Evolutionary conservation across 2,888 invertebrate species (phyloP).

Genomic region (Erpobdella octoculata): DNA sequence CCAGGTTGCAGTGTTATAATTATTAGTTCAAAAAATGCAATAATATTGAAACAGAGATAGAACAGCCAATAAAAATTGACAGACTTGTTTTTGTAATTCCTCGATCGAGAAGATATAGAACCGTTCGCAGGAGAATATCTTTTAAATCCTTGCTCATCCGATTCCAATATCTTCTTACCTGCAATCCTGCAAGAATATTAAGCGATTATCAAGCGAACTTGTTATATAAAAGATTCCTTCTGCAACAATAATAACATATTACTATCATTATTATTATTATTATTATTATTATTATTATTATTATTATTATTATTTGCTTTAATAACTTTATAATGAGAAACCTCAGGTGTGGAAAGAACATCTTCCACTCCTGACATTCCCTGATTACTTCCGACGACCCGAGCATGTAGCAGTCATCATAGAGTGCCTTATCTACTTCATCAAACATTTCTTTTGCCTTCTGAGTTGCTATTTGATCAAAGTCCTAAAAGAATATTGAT

Average conservation of each 20-base stretch:
- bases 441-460: constrained; percentile 23
- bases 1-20: too few relatives aligned
- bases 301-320: neutral
- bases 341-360: constrained; percentile 26
- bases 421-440: constrained; percentile 20
- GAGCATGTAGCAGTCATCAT: neutral
- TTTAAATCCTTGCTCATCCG: constrained; percentile 18
- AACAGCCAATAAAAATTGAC: too few relatives aligned
- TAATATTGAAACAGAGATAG: too few relatives aligned
- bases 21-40: too few relatives aligned
- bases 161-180: constrained; percentile 12
- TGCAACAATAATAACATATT: neutral
- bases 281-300: neutral
- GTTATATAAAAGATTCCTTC: too few relatives aligned
- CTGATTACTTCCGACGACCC: constrained; percentile 6
- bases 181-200: constrained; percentile 12
- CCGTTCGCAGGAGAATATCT: neutral
- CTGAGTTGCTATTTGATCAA: constrained; percentile 24
- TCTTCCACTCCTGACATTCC: constrained; percentile 24
- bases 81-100: too few relatives aligned
- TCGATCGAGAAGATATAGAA: too few relatives aligned
- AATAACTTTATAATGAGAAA: neutral
- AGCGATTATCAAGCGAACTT: too few relatives aligned
- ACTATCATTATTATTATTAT: neutral
- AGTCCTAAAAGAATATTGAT: constrained; percentile 19